Percentiles rank a stretch among this genome's conserved stretches.
phyloP scores from a whole-genome alignment of 92 coral and sea anemone genomes.

The Micromussa lordhowensis region DNA sequence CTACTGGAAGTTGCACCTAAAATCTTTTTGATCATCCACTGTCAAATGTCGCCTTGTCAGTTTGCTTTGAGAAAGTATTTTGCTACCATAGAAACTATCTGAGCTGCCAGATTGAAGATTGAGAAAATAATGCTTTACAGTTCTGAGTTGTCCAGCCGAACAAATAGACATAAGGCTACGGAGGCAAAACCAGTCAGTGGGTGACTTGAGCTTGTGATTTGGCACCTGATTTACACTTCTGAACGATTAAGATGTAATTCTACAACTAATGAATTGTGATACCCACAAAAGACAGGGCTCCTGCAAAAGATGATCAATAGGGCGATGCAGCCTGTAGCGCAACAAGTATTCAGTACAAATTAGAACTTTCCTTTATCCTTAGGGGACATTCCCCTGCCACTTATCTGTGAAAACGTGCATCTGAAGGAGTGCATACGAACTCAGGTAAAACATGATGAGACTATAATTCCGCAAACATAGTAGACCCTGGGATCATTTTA shows the following conservation, averaged over 20 bases:
- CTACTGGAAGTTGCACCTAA: slow-evolving; percentile 23
- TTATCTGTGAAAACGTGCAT: too few relatives aligned
- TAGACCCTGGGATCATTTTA: too few relatives aligned
- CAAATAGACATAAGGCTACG: not conserved
- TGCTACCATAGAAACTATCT: slow-evolving; percentile 1
- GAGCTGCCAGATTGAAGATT: not conserved
- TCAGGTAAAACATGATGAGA: too few relatives aligned
- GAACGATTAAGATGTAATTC: not conserved
- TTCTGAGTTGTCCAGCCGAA: not conserved
- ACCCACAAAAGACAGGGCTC: too few relatives aligned
- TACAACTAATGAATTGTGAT: not conserved
- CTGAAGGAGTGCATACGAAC: too few relatives aligned
- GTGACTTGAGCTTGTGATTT: not conserved
- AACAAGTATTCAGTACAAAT: too few relatives aligned
- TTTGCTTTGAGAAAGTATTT: not conserved
- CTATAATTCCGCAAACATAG: too few relatives aligned
- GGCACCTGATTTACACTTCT: slow-evolving; percentile 6
- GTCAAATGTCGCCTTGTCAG: not conserved
- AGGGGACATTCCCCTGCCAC: too few relatives aligned
- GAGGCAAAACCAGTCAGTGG: not conserved
- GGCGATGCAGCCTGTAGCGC: too few relatives aligned
- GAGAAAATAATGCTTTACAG: not conserved
- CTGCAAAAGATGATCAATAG: too few relatives aligned
- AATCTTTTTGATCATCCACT: not conserved
- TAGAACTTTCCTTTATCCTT: too few relatives aligned